Evolutionary conservation across 2,797 vertebrate species (phyloP).

Genomic region (Mus minutoides): DNA sequence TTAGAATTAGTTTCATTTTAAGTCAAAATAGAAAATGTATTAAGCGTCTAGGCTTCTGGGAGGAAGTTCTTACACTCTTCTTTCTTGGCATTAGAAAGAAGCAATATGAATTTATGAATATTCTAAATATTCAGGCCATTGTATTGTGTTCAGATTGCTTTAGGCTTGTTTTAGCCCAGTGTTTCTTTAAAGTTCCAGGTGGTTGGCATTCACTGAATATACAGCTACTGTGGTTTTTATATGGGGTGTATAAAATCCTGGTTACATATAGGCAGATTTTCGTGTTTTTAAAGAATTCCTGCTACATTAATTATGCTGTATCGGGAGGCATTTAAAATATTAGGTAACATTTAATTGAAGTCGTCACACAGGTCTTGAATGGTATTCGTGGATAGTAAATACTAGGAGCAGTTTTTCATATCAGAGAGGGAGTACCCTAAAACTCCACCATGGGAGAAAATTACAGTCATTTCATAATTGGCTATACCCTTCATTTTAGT

Average conservation of each 20-base stretch:
- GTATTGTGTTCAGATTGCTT: slow-evolving; percentile 68
- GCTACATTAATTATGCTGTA: slow-evolving; percentile 58
- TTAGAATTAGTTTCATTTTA: slow-evolving; percentile 52
- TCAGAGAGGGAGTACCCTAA: slow-evolving; percentile 53
- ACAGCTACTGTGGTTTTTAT: slow-evolving; percentile 73
- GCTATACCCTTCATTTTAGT: slow-evolving; percentile 61
- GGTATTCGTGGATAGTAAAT: slow-evolving; percentile 62
- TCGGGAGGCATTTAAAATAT: slow-evolving; percentile 65
- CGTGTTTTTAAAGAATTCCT: slow-evolving; percentile 65
- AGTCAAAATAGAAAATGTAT: slow-evolving; percentile 71
- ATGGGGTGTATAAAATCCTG: slow-evolving; percentile 59
- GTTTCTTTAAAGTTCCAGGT: slow-evolving; percentile 80
- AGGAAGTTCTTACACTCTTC: slow-evolving; percentile 72
- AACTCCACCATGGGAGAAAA: slow-evolving; percentile 65
- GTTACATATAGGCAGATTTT: slow-evolving; percentile 50
- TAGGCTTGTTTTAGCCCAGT: slow-evolving; percentile 76
- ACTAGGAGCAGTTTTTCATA: slow-evolving; percentile 61
- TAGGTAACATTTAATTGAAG: slow-evolving; percentile 71
- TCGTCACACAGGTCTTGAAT: slow-evolving; percentile 75
- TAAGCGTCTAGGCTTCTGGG: slow-evolving; percentile 82
- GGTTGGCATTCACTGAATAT: slow-evolving; percentile 72
- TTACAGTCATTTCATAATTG: slow-evolving; percentile 75
- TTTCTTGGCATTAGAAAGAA: slow-evolving; percentile 79
- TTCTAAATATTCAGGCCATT: slow-evolving; percentile 72
- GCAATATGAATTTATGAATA: slow-evolving; percentile 65